These are phyloP conservation scores for Corythaixoides concolor DNA, from an alignment of 2,113 vertebrate species.

Conservation along the genomic window DNA sequence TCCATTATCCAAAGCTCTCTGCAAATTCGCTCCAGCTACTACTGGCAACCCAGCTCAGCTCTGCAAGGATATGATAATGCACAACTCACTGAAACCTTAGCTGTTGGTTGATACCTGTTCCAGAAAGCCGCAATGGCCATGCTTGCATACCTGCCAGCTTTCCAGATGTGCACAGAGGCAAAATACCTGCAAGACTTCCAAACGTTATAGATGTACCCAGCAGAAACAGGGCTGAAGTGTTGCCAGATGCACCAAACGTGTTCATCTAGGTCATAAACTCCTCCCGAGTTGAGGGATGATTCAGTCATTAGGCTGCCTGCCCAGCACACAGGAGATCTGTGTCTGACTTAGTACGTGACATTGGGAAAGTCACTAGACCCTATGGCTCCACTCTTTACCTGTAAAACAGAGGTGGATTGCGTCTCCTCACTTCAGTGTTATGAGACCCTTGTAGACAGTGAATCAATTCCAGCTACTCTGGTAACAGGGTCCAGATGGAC, in stretches of 20 bases:
- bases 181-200: background rate
- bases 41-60: background rate
- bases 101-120: background rate
- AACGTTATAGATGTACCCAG: background rate
- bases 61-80: background rate
- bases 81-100: background rate
- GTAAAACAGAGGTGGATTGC: background rate
- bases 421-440: background rate
- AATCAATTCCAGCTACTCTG: background rate
- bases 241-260: background rate
- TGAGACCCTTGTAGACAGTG: background rate
- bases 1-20: constrained; percentile 13
- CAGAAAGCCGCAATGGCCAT: background rate
- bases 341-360: background rate
- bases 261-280: background rate
- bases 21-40: background rate
- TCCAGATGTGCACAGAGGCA: background rate
- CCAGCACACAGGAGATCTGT: background rate
- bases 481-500: constrained; percentile 18
- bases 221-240: background rate
- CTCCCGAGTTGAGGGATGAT: background rate
- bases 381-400: background rate
- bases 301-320: background rate
- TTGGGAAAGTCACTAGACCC: background rate
- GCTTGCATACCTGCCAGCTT: background rate